phyloP scores from a whole-genome alignment of 2,797 vertebrate species.

The Peromyscus aztecus region DNA sequence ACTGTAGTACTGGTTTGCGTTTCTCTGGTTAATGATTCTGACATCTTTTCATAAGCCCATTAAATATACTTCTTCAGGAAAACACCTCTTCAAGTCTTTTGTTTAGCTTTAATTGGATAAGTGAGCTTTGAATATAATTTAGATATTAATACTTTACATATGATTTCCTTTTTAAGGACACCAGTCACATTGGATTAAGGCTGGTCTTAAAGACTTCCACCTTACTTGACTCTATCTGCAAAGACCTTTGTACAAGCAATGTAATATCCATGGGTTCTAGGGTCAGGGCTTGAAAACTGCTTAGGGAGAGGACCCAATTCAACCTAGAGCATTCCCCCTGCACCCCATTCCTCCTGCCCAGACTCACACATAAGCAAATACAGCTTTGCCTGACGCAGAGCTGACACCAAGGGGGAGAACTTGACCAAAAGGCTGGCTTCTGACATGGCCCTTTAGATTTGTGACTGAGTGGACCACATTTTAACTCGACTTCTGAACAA shows the following conservation, averaged over 20 bases:
- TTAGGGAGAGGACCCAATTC: neutral
- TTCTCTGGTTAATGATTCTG: neutral
- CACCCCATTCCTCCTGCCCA: neutral
- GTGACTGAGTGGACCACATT: neutral
- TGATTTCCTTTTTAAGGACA: neutral
- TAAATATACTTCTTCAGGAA: neutral
- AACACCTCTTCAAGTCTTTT: neutral
- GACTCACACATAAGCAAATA: neutral
- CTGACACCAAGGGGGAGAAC: neutral
- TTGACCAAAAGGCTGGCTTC: neutral
- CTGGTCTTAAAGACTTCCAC: neutral
- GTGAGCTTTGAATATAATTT: neutral
- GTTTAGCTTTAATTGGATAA: neutral
- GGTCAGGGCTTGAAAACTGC: neutral
- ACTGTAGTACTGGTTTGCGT: neutral
- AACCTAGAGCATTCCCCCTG: neutral
- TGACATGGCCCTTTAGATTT: neutral
- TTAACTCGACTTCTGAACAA: neutral
- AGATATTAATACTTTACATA: neutral
- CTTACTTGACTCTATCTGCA: slow-evolving; percentile 18
- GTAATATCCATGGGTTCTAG: neutral
- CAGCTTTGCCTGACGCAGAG: neutral
- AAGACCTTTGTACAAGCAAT: neutral
- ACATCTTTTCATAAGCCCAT: neutral
- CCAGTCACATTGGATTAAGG: neutral